Conservation (phyloP, 2,888 invertebrate species). For the Merodon equestris region DNA sequence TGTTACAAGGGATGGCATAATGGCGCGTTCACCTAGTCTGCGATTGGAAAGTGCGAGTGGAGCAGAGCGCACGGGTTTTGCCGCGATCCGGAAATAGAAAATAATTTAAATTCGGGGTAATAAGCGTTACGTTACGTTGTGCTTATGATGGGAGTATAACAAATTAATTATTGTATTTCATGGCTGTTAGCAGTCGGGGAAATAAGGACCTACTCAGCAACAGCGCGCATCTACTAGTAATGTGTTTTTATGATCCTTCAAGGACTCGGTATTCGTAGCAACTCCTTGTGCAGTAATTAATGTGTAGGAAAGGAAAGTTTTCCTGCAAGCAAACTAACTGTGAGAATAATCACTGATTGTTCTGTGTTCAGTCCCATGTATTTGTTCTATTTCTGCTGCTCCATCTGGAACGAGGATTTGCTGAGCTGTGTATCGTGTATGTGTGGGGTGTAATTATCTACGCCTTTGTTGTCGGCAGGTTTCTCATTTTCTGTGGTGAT, state of each 20-base stretch:
- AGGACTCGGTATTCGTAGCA: conserved; percentile 17
- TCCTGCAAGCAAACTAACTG: conserved; percentile 57
- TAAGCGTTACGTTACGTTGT: background rate
- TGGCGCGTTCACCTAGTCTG: conserved; percentile 45
- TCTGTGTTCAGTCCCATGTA: conserved; percentile 2
- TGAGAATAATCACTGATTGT: conserved; percentile 65
- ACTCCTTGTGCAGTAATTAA: conserved; percentile 52
- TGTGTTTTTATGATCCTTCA: conserved; percentile 46
- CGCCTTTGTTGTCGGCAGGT: conserved; percentile 27
- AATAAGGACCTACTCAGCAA: background rate
- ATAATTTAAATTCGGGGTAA: conserved; percentile 40
- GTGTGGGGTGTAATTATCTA: conserved; percentile 52
- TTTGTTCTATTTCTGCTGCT: too few relatives aligned
- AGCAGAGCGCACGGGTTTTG: background rate
- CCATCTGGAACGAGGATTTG: background rate
- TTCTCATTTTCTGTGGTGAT: conserved; percentile 40
- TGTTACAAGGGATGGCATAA: conserved; percentile 39
- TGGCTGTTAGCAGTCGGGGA: conserved; percentile 31
- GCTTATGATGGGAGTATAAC: conserved; percentile 25
- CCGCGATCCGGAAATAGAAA: background rate
- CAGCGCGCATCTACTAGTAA: conserved; percentile 19
- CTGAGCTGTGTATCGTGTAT: conserved; percentile 3
- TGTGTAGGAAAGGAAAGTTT: conserved; percentile 57
- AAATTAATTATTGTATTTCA: conserved; percentile 63
- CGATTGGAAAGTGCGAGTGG: background rate